These are phyloP conservation scores for Antrozous pallidus DNA, from an alignment of 2,797 vertebrate species.

Conservation along the genomic window DNA sequence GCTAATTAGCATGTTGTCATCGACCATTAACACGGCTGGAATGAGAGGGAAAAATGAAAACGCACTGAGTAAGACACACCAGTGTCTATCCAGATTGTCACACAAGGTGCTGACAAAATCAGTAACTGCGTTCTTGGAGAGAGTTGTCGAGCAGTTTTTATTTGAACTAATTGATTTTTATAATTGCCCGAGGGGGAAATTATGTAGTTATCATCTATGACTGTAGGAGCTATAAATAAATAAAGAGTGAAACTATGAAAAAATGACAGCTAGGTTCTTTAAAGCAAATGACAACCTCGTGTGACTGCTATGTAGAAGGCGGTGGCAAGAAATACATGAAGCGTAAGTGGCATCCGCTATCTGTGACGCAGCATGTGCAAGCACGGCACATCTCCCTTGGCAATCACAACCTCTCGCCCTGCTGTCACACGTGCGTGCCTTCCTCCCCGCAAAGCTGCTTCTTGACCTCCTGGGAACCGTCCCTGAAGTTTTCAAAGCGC, in stretches of 20 bases:
- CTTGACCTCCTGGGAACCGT: background rate
- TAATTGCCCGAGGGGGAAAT: background rate
- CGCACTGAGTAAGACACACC: conserved; percentile 9
- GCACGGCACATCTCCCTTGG: background rate
- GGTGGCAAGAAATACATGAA: background rate
- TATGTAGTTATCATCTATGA: background rate
- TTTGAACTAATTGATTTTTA: conserved; percentile 16
- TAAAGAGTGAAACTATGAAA: background rate
- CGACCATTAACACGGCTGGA: conserved; percentile 94
- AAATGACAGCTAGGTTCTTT: conserved; percentile 21
- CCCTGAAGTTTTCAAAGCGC: background rate
- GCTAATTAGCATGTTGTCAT: conserved; percentile 94
- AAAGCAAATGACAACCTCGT: conserved; percentile 10
- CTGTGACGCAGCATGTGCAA: background rate
- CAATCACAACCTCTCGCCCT: background rate
- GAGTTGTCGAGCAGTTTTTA: background rate
- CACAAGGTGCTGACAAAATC: background rate
- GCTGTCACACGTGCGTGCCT: background rate
- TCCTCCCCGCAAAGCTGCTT: conserved; percentile 14
- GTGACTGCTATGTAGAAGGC: background rate
- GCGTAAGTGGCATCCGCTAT: background rate
- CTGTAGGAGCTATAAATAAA: background rate
- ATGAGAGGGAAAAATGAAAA: conserved; percentile 41
- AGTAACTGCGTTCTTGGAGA: background rate
- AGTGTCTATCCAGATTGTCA: background rate